phyloP scores from a whole-genome alignment of 1,140 invertebrate genomes.

The Ceratoteleas bidentatus region DNA sequence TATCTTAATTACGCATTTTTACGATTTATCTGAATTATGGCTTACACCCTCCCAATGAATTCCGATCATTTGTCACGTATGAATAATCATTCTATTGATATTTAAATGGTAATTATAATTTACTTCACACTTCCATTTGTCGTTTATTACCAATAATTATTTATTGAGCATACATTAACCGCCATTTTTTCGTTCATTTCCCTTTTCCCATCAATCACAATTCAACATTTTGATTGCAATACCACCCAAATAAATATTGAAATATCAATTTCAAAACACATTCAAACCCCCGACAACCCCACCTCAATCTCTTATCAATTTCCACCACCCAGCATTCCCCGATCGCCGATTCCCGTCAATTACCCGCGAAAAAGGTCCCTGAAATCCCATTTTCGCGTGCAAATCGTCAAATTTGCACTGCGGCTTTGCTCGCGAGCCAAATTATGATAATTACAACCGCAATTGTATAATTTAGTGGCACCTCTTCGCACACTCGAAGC shows the following conservation, averaged over 20 bases:
- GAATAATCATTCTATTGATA: too few species aligned
- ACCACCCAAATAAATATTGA: too few species aligned
- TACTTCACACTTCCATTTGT: background rate
- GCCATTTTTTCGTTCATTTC: background rate
- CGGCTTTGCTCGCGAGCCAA: constrained; percentile 18
- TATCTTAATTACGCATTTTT: too few species aligned
- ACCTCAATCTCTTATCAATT: background rate
- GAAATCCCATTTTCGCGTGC: constrained; percentile 32
- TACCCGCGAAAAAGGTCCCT: constrained; percentile 1
- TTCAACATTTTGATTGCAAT: background rate
- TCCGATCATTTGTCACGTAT: too few species aligned
- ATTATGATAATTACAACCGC: constrained; percentile 55
- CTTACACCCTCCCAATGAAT: too few species aligned
- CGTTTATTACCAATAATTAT: background rate
- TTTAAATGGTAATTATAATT: too few species aligned
- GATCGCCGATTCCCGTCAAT: background rate
- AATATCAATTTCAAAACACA: too few species aligned
- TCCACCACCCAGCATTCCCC: background rate
- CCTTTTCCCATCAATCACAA: background rate
- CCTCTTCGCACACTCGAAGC: constrained; percentile 27
- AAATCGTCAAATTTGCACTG: constrained; percentile 39
- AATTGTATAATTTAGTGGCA: constrained; percentile 50
- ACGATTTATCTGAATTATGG: too few species aligned
- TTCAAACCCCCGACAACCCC: too few species aligned
- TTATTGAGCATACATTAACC: background rate